Evolutionary conservation across 1,140 invertebrate genomes (phyloP).

Genomic region (Thalassaphorura encarpata): DNA sequence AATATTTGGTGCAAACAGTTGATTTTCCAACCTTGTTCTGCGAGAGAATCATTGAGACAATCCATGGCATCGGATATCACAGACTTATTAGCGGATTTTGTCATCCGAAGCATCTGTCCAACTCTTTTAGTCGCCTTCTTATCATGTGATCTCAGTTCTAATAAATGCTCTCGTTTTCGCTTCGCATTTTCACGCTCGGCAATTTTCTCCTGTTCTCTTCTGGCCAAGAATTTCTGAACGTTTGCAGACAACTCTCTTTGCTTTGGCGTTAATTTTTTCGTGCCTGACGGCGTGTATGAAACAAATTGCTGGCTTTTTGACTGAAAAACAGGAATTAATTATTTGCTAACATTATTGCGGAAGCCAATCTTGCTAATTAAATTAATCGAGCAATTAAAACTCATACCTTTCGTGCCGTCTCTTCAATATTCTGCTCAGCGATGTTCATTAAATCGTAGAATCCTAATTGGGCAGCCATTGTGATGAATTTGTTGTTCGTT

Average conservation of each 20-base stretch:
- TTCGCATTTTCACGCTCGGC: conserved; percentile 52
- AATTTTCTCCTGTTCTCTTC: conserved; percentile 65
- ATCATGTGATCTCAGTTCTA: conserved; percentile 59
- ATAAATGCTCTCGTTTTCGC: conserved; percentile 53
- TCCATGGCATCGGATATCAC: conserved; percentile 71
- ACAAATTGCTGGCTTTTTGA: neutral
- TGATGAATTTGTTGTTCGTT: no score
- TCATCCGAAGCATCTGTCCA: conserved; percentile 58
- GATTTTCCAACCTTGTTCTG: conserved; percentile 43
- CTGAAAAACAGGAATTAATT: neutral
- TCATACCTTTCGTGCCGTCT: conserved; percentile 1
- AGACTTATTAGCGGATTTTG: conserved; percentile 78
- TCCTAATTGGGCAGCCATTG: neutral
- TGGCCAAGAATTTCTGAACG: conserved; percentile 69
- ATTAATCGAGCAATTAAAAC: neutral
- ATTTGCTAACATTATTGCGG: neutral
- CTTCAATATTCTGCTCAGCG: conserved; percentile 10
- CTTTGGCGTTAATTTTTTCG: conserved; percentile 63
- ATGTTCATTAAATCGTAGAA: conserved; percentile 18
- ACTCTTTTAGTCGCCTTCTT: conserved; percentile 47
- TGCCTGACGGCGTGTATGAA: conserved; percentile 33
- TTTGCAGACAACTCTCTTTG: conserved; percentile 55
- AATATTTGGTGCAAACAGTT: neutral
- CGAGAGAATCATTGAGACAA: conserved; percentile 61
- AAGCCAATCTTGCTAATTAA: neutral